Percentiles rank a stretch among this genome's conserved stretches.
Evolutionary conservation across 2,113 vertebrate genomes (phyloP).

Genomic region (Trogon surrucura): DNA sequence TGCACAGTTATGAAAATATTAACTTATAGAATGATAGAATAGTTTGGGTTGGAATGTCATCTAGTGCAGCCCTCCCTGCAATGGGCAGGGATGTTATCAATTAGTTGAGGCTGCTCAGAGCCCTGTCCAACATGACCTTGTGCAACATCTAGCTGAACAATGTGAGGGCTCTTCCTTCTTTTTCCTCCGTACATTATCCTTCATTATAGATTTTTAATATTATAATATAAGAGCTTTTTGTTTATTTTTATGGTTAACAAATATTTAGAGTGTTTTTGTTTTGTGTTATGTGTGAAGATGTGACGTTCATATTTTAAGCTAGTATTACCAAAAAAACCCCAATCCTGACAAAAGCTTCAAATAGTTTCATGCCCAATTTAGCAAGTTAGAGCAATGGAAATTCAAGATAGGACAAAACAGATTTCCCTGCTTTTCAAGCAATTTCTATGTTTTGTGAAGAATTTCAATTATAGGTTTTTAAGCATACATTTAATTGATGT

Average conservation of each 20-base stretch:
- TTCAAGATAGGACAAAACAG: not conserved
- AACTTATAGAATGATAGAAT: not conserved
- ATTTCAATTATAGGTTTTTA: not conserved
- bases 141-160: not conserved
- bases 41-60: not conserved
- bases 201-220: not conserved
- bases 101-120: not conserved
- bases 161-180: not conserved
- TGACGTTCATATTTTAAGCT: not conserved
- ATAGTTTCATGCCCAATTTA: conserved; percentile 11
- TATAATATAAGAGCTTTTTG: not conserved
- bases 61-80: not conserved
- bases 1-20: not conserved
- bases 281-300: not conserved
- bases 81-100: not conserved
- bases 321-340: not conserved
- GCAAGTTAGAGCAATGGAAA: not conserved
- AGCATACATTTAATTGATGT: not conserved
- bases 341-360: not conserved
- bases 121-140: rapidly evolving
- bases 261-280: not conserved
- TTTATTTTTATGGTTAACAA: not conserved
- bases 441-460: not conserved
- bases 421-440: not conserved
- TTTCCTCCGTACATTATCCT: not conserved